Evolutionary conservation across 2,797 vertebrate species (phyloP), one percentile per base, ranked within the genome.

Genomic region (Euphonia xanthogaster): DNA sequence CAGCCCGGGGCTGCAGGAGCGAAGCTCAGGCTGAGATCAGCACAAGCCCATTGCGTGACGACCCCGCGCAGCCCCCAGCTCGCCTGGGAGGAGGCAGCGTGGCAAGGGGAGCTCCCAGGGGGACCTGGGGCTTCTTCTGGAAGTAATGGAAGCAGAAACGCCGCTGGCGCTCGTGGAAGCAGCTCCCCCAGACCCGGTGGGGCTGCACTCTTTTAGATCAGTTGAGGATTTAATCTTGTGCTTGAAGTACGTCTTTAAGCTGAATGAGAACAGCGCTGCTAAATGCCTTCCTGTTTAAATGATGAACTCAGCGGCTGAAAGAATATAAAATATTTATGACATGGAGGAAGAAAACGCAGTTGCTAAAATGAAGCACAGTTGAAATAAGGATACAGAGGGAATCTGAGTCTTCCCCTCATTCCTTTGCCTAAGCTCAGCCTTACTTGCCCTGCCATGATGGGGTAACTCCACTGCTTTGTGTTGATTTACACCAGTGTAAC

Each of bases 361-460:
- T 86, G 40, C 62, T 95, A 94, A 93, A 87, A 82, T 68, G 78
- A 93, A 83, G n/a, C 23, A n/a, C 5, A 12, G 95, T 97, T 96
- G 91, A 97, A 96, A 91, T 90, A 92, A 96, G 95, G 92, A 94
- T 90, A 95, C 51, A 54, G 51, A 86, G 54, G 82, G 47, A 90
- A 94, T 84, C 33, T 94, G 73, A 91, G 89, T 88, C 48, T 73
- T 88, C 17, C n/a, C 9, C 15, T 84, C 50, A 70, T 70, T 42
- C 45, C 14, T 28, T 51, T 75, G 21, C 51, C 27, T 54, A 12
- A 73, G 7, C 16, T 24, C n/a, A 31, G 31, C 44, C 31, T 77
- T 37, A 37, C 18, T 68, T 66, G 25, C 57, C 54, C 45, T 55
- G 33, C 13, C 16, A 22, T 9, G 4, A 24, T 65, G 21, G 9